phyloP scores from a whole-genome alignment of 2,888 invertebrate genomes.

The Caenorhabditis doughertyi region DNA sequence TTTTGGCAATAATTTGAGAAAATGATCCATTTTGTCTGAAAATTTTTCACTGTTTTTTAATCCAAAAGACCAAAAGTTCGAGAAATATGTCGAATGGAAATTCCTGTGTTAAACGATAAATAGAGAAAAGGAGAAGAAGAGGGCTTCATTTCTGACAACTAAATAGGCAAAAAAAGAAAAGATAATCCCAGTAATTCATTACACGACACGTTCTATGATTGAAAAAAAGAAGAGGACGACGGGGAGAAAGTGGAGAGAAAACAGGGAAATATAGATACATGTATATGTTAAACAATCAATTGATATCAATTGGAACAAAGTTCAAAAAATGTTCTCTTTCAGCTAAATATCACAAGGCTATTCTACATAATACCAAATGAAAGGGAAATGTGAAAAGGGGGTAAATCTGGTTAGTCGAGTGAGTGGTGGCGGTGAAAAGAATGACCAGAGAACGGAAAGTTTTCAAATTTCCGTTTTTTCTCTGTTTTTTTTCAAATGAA shows the following conservation, averaged over 20 bases:
- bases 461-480: slow-evolving; percentile 34
- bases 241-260: neutral
- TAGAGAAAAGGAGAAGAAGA: slow-evolving; percentile 22
- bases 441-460: slow-evolving; percentile 12
- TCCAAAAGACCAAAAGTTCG: slow-evolving; percentile 4
- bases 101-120: neutral
- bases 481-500: neutral
- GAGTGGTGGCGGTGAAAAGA: neutral
- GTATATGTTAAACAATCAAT: neutral
- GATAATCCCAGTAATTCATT: slow-evolving; percentile 55
- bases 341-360: no score
- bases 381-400: no score
- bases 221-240: slow-evolving; percentile 8
- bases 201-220: neutral
- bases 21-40: slow-evolving; percentile 55
- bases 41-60: neutral
- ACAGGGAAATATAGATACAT: neutral
- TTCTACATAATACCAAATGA: no score
- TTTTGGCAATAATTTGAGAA: slow-evolving; percentile 59
- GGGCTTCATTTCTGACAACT: slow-evolving; percentile 15
- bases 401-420: no score
- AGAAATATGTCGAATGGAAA: slow-evolving; percentile 7
- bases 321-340: no score
- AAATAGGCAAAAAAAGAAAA: neutral
- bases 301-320: no score